Conservation (phyloP, 2,797 vertebrate genomes). For the Trachops cirrhosus region DNA sequence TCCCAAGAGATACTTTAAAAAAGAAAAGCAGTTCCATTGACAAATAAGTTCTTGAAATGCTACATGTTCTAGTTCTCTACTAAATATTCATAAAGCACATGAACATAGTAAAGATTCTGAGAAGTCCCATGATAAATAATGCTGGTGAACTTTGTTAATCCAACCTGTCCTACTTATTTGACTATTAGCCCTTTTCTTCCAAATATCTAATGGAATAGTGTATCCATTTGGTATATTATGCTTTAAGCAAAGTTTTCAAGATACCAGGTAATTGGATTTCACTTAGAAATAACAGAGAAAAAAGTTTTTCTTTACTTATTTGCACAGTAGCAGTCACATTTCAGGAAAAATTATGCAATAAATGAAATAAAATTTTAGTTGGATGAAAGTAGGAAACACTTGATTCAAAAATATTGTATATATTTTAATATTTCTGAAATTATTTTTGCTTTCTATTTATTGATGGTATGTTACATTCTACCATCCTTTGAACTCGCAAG, state of each 20-base stretch:
- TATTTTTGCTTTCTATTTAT: constrained; percentile 34
- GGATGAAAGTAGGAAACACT: neutral
- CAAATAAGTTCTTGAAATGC: constrained; percentile 11
- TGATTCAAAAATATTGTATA: neutral
- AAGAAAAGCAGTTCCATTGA: neutral
- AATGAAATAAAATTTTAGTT: constrained; percentile 2
- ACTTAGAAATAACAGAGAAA: neutral
- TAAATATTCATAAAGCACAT: neutral
- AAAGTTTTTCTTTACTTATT: neutral
- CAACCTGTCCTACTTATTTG: neutral
- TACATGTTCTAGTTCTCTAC: neutral
- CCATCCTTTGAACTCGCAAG: neutral
- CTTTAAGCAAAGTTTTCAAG: neutral
- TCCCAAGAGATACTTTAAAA: neutral
- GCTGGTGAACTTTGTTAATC: neutral
- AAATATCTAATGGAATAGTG: neutral
- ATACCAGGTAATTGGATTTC: neutral
- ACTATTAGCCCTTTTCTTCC: neutral
- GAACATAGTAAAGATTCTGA: neutral
- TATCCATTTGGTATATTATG: neutral
- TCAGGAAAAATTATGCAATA: neutral
- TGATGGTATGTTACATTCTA: neutral
- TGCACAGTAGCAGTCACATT: neutral
- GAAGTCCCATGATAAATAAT: neutral
- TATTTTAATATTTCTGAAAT: constrained; percentile 35